These are phyloP conservation scores for Drosophila willistoni DNA, from an alignment of 1,140 invertebrate genomes.

Conservation along the genomic window DNA sequence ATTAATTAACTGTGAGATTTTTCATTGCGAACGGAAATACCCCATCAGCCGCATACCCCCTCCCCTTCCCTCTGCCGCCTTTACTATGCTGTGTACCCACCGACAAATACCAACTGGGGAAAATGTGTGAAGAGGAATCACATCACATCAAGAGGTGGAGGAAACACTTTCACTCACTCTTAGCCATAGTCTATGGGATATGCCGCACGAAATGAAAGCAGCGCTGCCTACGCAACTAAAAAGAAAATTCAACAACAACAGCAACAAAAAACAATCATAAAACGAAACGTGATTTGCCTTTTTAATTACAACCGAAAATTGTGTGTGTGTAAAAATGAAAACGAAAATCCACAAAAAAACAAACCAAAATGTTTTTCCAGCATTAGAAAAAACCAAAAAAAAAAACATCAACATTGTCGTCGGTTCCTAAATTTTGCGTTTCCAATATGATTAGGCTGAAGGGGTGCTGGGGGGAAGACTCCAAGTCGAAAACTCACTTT, in stretches of 20 bases:
- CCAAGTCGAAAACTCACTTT: neutral
- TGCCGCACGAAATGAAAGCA: slow-evolving; percentile 53
- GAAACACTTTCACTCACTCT: slow-evolving; percentile 59
- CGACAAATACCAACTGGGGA: slow-evolving; percentile 26
- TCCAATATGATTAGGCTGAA: neutral
- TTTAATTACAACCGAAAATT: slow-evolving; percentile 62
- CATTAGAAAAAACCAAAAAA: slow-evolving; percentile 1
- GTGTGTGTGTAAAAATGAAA: slow-evolving; percentile 10
- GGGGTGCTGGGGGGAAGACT: too few species aligned
- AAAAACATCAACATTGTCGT: slow-evolving; percentile 35
- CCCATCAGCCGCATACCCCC: neutral
- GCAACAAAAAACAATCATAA: slow-evolving; percentile 54
- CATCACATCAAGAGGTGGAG: slow-evolving; percentile 25
- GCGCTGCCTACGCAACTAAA: slow-evolving; percentile 52
- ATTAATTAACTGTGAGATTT: slow-evolving; percentile 75
- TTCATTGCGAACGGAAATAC: slow-evolving; percentile 46
- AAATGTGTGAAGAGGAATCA: slow-evolving; percentile 50
- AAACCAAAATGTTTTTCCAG: slow-evolving; percentile 39
- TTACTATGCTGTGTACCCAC: too few species aligned
- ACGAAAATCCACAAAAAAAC: slow-evolving; percentile 9
- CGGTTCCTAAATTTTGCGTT: slow-evolving; percentile 43
- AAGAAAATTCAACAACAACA: slow-evolving; percentile 15
- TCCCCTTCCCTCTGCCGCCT: too few species aligned
- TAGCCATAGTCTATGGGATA: neutral
- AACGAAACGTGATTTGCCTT: slow-evolving; percentile 75